Base-by-base conservation (phyloP, 2,888 invertebrate species). In the Seira musarum region DNA sequence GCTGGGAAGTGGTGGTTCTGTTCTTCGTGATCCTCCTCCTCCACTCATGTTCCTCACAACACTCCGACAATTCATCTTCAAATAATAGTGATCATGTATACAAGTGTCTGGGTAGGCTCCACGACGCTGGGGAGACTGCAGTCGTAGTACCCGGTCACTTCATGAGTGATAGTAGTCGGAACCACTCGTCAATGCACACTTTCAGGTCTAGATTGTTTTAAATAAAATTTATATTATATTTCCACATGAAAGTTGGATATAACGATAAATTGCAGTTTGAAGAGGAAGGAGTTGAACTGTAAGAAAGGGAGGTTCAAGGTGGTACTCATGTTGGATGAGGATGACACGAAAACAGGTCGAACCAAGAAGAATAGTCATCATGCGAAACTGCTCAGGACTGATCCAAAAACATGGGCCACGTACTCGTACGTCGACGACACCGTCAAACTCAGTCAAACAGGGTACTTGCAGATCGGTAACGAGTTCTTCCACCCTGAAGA, bases 241-340 rank as follows among this genome's bases (percentile, higher is more conserved):
- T 49, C 24, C 17, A 22, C 2, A n/a, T n/a, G n/a, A n/a, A n/a
- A n/a, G n/a, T n/a, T n/a, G n/a, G n/a, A n/a, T n/a, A n/a, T n/a
- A n/a, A n/a, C 53, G 40, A 2, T 67, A 40, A 46, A 17, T 57
- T 64, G 40, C 21, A 74, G 74, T 13, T 19, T 74, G 10, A 49
- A 65, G 13, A 57, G 74, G 40, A 74, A 74, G 40, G 74, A 74
- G 61, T 35, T 74, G 15, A 74, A 57, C 15, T 74, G 74, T 53
- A 74, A 74, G 17, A 74, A 67, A 24, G 74, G 74, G 10, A 49
- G 74, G 8, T 67, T 74, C 67, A 74, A 74, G 17, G 67, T 74
- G 19, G 22, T 67, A 13, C 25, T 74, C 40, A 57, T 49, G 25
- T 15, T 69, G 5, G 40, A n/a, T 3, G 30, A 66, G 15, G 19